phyloP scores from a whole-genome alignment of 2,797 vertebrate genomes.

The Staurois parvus region DNA sequence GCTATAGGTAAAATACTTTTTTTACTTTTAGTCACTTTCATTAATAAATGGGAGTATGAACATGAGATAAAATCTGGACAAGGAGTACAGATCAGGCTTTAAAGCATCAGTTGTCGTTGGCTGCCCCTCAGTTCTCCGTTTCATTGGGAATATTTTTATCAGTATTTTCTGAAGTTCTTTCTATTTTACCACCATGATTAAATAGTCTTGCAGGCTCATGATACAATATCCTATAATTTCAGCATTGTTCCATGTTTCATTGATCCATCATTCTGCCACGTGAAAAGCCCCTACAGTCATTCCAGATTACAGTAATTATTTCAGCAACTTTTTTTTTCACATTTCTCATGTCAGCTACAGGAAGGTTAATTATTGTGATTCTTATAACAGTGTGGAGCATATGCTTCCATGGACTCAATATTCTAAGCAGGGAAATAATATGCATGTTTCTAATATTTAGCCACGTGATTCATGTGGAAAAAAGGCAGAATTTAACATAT shows the following conservation, averaged over 20 bases:
- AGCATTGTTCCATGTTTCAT: conserved; percentile 60
- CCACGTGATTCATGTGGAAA: background rate
- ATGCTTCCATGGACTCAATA: conserved; percentile 19
- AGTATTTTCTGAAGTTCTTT: conserved; percentile 42
- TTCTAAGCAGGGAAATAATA: conserved; percentile 6
- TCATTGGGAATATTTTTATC: conserved; percentile 42
- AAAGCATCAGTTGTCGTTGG: no score
- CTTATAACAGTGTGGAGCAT: conserved; percentile 50
- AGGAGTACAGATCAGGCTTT: no score
- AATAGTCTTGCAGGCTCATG: conserved; percentile 47
- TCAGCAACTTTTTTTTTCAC: conserved; percentile 34
- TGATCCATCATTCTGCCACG: conserved; percentile 57
- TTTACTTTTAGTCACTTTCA: no score
- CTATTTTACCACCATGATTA: conserved; percentile 51
- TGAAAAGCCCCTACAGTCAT: conserved; percentile 51
- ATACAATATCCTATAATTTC: conserved; percentile 60
- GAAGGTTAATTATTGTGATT: conserved; percentile 61
- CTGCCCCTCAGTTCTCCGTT: background rate
- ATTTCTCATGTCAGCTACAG: conserved; percentile 47
- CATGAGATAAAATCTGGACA: no score
- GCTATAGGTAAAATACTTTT: no score
- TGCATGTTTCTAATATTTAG: conserved; percentile 27
- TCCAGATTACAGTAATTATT: conserved; percentile 60
- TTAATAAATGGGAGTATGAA: no score
- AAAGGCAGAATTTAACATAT: background rate